Evolutionary conservation across 30 jellyfish, hydroid and myxozoan genomes (phyloP).

Genomic region (Hydractinia symbiolongicarpus): DNA sequence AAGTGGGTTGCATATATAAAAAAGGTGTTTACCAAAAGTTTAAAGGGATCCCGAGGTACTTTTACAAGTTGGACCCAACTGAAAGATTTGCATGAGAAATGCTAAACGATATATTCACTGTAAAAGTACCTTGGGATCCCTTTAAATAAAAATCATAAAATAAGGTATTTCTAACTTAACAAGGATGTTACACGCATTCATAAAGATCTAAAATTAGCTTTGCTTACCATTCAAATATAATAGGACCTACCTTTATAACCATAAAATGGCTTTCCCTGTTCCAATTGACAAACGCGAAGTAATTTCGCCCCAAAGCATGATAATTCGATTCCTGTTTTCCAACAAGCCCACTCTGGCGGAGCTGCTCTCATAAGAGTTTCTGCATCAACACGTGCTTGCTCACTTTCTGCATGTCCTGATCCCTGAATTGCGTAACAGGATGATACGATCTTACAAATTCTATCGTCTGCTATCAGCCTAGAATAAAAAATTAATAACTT

Average conservation of each 20-base stretch:
- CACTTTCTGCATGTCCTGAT: constrained; percentile 27
- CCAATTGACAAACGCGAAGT: constrained; percentile 86
- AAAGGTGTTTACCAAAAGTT: no score
- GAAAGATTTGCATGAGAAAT: no score
- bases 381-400: constrained; percentile 25
- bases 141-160: no score
- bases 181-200: no score
- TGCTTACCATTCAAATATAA: no score
- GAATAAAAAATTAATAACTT: background rate
- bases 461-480: constrained; percentile 85
- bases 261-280: constrained; percentile 37
- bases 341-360: constrained; percentile 99
- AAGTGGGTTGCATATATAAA: no score
- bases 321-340: constrained; percentile 93
- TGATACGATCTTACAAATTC: constrained; percentile 65
- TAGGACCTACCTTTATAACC: constrained; percentile 60
- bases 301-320: constrained; percentile 91
- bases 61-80: no score
- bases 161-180: no score
- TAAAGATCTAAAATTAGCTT: no score
- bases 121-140: no score
- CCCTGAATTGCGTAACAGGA: constrained; percentile 54
- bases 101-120: no score
- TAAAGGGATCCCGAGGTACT: no score
- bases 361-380: constrained; percentile 75